Evolutionary conservation across 2,888 invertebrate genomes (phyloP).

Genomic region (Chrysolina haemoptera): DNA sequence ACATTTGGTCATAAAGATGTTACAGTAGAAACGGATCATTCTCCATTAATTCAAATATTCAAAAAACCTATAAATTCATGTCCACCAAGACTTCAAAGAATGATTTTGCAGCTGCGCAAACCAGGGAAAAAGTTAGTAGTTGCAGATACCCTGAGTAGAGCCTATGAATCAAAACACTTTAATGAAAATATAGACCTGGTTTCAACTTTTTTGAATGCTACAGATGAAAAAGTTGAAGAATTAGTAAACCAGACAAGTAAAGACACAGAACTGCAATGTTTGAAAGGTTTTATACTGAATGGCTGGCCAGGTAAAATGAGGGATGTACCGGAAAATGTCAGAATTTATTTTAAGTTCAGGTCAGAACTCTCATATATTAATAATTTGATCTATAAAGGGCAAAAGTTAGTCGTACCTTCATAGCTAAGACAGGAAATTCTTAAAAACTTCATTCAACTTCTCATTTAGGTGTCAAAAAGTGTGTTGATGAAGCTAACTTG

Average conservation of each 20-base stretch:
- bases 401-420: too few relatives aligned
- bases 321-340: not conserved
- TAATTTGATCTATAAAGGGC: too few relatives aligned
- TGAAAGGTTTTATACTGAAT: not conserved
- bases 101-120: constrained; percentile 40
- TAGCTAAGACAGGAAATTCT: too few relatives aligned
- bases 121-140: constrained; percentile 46
- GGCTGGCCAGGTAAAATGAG: constrained; percentile 14
- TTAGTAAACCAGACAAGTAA: not conserved
- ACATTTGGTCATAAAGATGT: not conserved
- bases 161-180: constrained; percentile 29
- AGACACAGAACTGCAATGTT: not conserved
- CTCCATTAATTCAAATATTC: not conserved
- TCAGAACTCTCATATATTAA: constrained; percentile 8
- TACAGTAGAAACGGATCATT: not conserved
- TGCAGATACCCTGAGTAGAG: constrained; percentile 43
- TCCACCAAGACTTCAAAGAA: constrained; percentile 46
- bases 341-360: not conserved
- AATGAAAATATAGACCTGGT: too few relatives aligned
- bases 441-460: too few relatives aligned
- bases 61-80: constrained; percentile 14
- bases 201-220: constrained; percentile 18
- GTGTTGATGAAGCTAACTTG: too few relatives aligned
- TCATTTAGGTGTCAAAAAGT: too few relatives aligned
- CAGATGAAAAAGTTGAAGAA: constrained; percentile 5